A percentile compares a stretch with the other conserved stretches of the same genome.
These are phyloP conservation scores for Proterorhinus semilunaris DNA, from an alignment of 2,113 vertebrate genomes.

Conservation along the genomic window DNA sequence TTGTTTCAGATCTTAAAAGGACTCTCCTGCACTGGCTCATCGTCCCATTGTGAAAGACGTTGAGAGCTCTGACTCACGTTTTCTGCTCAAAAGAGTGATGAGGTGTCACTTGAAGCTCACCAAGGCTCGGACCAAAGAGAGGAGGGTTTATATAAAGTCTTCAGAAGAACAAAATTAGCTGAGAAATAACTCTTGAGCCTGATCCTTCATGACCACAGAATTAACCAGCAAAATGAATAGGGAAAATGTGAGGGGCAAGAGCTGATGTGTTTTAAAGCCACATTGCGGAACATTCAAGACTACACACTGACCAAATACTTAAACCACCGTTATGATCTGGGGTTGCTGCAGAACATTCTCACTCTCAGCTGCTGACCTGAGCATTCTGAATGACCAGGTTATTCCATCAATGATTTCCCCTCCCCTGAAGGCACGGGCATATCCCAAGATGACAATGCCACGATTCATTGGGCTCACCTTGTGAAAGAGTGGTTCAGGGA, in stretches of 20 bases:
- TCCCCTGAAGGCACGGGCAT: too few relatives aligned
- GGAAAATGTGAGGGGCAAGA: background rate
- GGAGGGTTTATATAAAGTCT: conserved; percentile 3
- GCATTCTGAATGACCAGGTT: too few relatives aligned
- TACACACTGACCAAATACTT: too few relatives aligned
- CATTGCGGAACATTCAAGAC: too few relatives aligned
- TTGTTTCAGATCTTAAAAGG: background rate
- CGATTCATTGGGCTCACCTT: too few relatives aligned
- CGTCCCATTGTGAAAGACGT: conserved; percentile 21
- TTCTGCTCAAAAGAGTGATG: conserved; percentile 29
- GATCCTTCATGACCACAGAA: background rate
- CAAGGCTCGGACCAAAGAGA: conserved; percentile 20
- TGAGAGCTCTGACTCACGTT: conserved; percentile 35
- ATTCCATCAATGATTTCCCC: too few relatives aligned
- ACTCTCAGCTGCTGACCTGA: too few relatives aligned
- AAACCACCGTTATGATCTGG: too few relatives aligned
- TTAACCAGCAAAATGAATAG: background rate
- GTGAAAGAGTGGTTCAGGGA: too few relatives aligned
- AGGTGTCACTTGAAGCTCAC: conserved; percentile 18
- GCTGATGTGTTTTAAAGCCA: background rate
- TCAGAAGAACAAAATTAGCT: background rate
- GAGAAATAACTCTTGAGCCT: background rate
- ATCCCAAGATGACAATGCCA: too few relatives aligned
- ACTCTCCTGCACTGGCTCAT: background rate
- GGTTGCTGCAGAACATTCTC: too few relatives aligned